Evolutionary conservation across 2,888 invertebrate genomes (phyloP).

Genomic region (Lumbricus terrestris): DNA sequence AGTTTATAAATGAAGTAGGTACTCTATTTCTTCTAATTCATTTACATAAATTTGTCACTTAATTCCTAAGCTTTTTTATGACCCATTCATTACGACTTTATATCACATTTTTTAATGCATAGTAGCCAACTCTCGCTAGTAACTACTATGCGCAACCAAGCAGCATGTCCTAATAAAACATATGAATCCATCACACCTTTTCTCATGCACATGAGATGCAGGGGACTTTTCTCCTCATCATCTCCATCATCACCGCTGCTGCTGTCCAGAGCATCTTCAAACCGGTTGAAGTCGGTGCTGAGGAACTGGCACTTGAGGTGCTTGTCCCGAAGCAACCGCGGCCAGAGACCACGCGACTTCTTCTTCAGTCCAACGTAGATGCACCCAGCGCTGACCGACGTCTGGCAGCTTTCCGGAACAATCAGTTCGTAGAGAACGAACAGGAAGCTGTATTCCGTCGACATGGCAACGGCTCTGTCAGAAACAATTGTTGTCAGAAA

Average conservation of each 20-base stretch:
- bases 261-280: not conserved
- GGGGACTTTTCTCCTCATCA: not conserved
- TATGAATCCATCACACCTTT: not conserved
- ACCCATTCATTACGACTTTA: too few species aligned
- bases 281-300: slow-evolving; percentile 8
- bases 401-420: slow-evolving; percentile 40
- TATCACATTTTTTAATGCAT: too few species aligned
- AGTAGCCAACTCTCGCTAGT: too few species aligned
- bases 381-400: slow-evolving; percentile 38
- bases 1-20: too few species aligned
- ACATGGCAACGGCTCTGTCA: slow-evolving; percentile 41
- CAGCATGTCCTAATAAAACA: too few species aligned
- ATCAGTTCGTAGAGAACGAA: slow-evolving; percentile 45
- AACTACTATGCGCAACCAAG: too few species aligned
- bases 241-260: not conserved
- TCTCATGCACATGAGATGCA: not conserved
- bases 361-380: slow-evolving; percentile 46
- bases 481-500: not conserved
- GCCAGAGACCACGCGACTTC: slow-evolving; percentile 46
- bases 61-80: too few species aligned
- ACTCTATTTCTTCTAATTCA: too few species aligned
- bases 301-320: not conserved
- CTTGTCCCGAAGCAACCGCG: slow-evolving; percentile 42
- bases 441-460: slow-evolving; percentile 40
- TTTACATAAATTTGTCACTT: too few species aligned